Evolutionary conservation across 2,888 invertebrate genomes (phyloP).

Genomic region (Altica lythri): DNA sequence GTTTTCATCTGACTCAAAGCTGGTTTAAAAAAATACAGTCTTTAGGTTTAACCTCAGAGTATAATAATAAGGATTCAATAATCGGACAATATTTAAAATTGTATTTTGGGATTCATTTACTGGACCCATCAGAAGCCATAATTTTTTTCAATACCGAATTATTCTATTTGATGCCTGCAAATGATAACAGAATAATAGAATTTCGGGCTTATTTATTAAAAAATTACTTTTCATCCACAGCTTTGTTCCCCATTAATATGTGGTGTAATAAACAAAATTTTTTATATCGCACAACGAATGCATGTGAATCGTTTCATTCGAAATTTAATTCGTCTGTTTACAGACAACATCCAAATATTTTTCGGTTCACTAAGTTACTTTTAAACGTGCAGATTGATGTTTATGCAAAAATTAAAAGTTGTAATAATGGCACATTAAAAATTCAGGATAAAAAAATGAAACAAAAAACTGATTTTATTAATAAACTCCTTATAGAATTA

Average conservation of each 20-base stretch:
- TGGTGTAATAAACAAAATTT: no score
- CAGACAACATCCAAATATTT: background rate
- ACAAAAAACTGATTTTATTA: background rate
- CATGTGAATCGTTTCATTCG: constrained; percentile 2
- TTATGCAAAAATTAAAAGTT: constrained; percentile 1
- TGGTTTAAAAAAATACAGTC: background rate
- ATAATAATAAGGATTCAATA: background rate
- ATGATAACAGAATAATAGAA: constrained; percentile 2
- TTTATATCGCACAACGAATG: constrained; percentile 1
- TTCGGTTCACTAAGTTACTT: background rate
- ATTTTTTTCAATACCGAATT: constrained; percentile 1
- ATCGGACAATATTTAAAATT: constrained; percentile 1
- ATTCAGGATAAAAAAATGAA: background rate
- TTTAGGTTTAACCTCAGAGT: background rate
- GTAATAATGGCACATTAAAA: constrained; percentile 1
- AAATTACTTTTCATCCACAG: background rate
- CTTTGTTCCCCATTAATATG: background rate
- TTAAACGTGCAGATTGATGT: background rate
- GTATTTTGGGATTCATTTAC: constrained; percentile 2
- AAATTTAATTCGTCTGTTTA: background rate
- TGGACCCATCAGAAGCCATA: background rate
- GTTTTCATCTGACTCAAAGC: background rate
- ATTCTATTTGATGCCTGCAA: background rate
- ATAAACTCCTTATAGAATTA: background rate
- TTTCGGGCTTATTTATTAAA: constrained; percentile 1